Evolutionary conservation across 2,888 invertebrate species (phyloP).

Genomic region (Drosophila setosimentum): DNA sequence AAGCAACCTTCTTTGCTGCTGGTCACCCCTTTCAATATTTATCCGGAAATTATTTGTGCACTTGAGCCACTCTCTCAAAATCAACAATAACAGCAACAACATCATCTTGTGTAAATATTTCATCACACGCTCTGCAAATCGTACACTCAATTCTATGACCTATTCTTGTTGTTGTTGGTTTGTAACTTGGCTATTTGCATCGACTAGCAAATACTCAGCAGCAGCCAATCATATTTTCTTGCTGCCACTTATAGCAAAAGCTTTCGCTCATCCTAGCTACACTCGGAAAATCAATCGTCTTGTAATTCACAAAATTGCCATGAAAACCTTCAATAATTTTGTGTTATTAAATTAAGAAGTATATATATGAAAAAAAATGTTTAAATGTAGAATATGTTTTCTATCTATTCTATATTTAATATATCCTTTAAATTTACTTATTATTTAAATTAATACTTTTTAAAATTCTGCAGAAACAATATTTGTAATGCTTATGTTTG

Average conservation of each 20-base stretch:
- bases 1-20: neutral
- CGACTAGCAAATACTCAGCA: neutral
- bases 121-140: neutral
- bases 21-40: neutral
- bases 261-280: neutral
- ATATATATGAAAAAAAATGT: neutral
- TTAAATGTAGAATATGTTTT: neutral
- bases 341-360: neutral
- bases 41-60: constrained; percentile 3
- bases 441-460: neutral
- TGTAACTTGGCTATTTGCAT: neutral
- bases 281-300: neutral
- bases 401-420: neutral
- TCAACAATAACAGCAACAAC: neutral
- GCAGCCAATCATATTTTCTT: neutral
- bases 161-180: neutral
- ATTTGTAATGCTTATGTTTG: neutral
- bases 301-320: neutral
- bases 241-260: neutral
- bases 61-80: neutral
- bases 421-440: neutral
- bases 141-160: neutral
- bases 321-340: neutral
- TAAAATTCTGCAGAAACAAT: neutral
- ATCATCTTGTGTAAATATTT: constrained; percentile 6